Evolutionary conservation across 2,113 vertebrate genomes (phyloP).

Genomic region (Podarcis cretensis): DNA sequence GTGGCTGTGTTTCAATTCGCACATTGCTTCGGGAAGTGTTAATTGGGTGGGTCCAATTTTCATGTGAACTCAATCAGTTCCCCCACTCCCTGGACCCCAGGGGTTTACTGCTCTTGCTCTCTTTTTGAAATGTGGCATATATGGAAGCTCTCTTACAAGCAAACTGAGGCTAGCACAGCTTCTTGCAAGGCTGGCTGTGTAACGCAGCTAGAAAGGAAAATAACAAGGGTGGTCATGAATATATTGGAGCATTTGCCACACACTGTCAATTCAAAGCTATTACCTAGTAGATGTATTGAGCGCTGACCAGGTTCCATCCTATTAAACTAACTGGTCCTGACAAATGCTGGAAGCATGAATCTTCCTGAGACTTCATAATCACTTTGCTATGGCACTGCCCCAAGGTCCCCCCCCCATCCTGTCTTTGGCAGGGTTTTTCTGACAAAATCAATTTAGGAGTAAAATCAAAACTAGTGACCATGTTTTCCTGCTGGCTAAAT

Average conservation of each 20-base stretch:
- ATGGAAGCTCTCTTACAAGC: background rate
- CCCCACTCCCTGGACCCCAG: background rate
- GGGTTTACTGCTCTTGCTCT: background rate
- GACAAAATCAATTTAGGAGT: slow-evolving; percentile 1
- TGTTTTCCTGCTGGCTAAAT: slow-evolving; percentile 19
- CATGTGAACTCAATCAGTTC: no score
- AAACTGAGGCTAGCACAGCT: background rate
- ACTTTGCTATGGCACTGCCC: slow-evolving; percentile 13
- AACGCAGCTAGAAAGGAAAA: background rate
- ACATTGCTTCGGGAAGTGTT: no score
- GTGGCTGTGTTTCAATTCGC: no score
- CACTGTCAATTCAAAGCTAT: background rate
- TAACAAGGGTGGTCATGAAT: background rate
- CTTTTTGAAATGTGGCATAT: background rate
- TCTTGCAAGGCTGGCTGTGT: background rate
- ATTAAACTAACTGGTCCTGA: slow-evolving; percentile 16
- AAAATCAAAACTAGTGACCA: slow-evolving; percentile 7
- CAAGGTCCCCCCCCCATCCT: background rate
- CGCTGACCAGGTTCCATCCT: slow-evolving; percentile 10
- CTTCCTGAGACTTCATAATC: slow-evolving; percentile 11
- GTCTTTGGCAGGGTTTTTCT: background rate
- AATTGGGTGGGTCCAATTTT: no score
- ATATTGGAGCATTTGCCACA: background rate
- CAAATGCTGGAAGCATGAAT: slow-evolving; percentile 7
- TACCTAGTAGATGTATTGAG: background rate